A percentile compares a stretch with the other conserved stretches of the same genome.
Conservation (phyloP, 1,140 invertebrate species). For the Yoshiicerus persimilis region DNA sequence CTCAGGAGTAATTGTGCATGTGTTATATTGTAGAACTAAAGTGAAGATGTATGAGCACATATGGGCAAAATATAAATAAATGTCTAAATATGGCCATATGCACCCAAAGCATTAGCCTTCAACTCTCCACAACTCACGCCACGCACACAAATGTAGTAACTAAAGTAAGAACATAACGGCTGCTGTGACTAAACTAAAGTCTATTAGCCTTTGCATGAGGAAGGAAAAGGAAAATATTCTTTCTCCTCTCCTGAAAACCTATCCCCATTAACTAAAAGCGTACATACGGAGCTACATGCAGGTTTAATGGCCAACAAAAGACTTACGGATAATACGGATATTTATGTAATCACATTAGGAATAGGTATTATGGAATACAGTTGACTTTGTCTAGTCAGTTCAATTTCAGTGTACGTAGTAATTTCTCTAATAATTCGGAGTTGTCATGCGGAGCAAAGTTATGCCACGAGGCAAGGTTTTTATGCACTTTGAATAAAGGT, state of each 20-base stretch:
- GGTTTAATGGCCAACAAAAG: neutral
- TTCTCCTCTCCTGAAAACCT: neutral
- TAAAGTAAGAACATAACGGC: neutral
- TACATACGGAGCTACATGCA: neutral
- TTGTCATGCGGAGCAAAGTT: constrained; percentile 15
- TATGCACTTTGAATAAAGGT: neutral
- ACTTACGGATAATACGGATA: too few species aligned
- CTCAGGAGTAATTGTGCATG: neutral
- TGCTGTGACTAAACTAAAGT: neutral
- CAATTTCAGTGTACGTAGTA: neutral
- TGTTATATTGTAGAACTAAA: neutral
- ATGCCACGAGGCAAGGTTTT: constrained; percentile 4
- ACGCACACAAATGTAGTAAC: neutral
- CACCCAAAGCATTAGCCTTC: neutral
- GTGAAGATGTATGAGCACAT: neutral
- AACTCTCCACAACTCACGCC: neutral
- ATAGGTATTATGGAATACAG: neutral
- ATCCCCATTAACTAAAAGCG: neutral
- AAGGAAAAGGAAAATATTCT: neutral
- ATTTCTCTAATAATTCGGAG: neutral
- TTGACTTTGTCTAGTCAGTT: neutral
- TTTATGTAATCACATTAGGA: neutral
- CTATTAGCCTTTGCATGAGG: neutral
- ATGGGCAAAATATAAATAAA: constrained; percentile 4
- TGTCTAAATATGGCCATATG: constrained; percentile 10